These are phyloP conservation scores for Epinotia nisella DNA, from an alignment of 2,888 invertebrate genomes.

Conservation along the genomic window DNA sequence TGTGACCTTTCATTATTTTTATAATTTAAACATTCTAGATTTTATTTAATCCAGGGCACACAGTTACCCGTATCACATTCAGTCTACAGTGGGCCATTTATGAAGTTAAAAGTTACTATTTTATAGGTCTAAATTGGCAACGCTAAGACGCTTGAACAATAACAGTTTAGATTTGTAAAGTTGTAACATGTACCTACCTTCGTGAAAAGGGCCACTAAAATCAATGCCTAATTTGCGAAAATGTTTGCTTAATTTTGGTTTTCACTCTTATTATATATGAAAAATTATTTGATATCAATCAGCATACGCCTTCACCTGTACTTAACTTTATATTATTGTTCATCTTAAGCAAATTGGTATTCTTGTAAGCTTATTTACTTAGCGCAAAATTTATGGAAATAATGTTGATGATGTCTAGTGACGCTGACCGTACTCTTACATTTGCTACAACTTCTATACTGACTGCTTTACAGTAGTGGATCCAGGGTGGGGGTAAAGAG, in stretches of 20 bases:
- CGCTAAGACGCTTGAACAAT: no score
- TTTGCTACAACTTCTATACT: slow-evolving; percentile 15
- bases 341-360: slow-evolving; percentile 48
- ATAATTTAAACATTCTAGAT: neutral
- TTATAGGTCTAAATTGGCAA: no score
- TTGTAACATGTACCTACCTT: no score
- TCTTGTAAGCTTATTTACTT: slow-evolving; percentile 42
- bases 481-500: no score
- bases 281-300: slow-evolving; percentile 17
- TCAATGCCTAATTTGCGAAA: neutral
- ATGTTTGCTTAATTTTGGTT: neutral
- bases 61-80: no score
- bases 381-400: slow-evolving; percentile 35
- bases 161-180: no score
- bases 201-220: no score
- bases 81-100: neutral
- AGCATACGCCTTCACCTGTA: slow-evolving; percentile 14
- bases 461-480: slow-evolving; percentile 5
- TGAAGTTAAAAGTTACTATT: no score
- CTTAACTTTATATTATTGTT: slow-evolving; percentile 47
- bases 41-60: neutral
- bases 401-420: slow-evolving; percentile 40
- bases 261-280: neutral
- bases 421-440: slow-evolving; percentile 48
- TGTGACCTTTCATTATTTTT: neutral